phyloP scores from a whole-genome alignment of 2,113 vertebrate genomes.

The Acanthisitta chloris region DNA sequence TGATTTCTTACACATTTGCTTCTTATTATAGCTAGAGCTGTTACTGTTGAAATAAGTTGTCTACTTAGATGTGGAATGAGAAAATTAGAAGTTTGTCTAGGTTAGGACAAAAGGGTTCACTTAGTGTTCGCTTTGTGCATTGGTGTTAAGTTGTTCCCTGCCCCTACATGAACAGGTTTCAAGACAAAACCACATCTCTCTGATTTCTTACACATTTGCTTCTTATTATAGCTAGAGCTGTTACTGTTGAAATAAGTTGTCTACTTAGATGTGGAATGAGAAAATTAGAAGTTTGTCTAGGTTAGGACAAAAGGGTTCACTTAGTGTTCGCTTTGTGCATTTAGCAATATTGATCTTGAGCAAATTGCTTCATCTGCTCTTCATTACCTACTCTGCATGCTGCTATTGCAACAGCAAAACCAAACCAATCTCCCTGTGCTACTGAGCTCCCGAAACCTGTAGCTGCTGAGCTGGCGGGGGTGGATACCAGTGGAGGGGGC shows the following conservation, averaged over 20 bases:
- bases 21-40: neutral
- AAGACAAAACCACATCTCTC: neutral
- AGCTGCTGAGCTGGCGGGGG: neutral
- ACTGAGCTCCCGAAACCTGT: neutral
- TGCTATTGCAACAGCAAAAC: neutral
- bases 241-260: neutral
- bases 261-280: neutral
- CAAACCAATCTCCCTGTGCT: neutral
- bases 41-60: neutral
- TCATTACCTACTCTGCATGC: neutral
- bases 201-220: neutral
- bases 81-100: neutral
- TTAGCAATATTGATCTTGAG: conserved; percentile 6
- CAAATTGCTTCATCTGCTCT: conserved; percentile 2
- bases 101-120: neutral
- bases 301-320: neutral
- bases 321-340: neutral
- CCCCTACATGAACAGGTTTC: neutral
- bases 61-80: neutral
- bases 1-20: no score
- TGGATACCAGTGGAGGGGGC: rapidly evolving
- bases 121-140: neutral
- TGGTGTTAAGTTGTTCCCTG: neutral
- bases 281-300: neutral
- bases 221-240: neutral